phyloP scores from a whole-genome alignment of 2,888 invertebrate genomes.

The Digitonthophagus gazella region DNA sequence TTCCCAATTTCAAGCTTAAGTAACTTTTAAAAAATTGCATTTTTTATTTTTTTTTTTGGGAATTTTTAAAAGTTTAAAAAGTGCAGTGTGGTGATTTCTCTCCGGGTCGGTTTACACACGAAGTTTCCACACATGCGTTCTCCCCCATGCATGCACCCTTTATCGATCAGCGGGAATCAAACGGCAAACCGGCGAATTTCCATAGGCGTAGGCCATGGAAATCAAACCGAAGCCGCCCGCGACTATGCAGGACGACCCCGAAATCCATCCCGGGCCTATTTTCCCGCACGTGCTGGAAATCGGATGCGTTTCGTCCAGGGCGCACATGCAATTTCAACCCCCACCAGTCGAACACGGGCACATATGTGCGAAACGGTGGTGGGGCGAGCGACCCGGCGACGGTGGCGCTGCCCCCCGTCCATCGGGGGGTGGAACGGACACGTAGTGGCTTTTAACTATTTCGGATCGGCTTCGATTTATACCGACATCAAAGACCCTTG shows the following conservation, averaged over 20 bases:
- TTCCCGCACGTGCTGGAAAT: constrained; percentile 2
- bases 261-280: neutral
- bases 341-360: neutral
- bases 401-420: neutral
- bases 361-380: neutral
- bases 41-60: no score
- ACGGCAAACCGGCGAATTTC: neutral
- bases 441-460: no score
- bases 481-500: no score
- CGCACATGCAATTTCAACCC: neutral
- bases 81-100: neutral
- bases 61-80: no score
- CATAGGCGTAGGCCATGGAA: neutral
- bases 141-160: neutral
- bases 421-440: no score
- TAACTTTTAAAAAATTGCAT: no score
- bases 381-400: neutral
- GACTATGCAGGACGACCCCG: neutral
- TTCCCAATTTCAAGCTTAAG: no score
- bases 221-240: neutral
- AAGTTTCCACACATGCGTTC: neutral
- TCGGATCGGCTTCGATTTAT: no score
- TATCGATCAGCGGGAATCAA: neutral
- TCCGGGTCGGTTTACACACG: no score
- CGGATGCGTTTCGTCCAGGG: neutral